Evolutionary conservation across 2,113 vertebrate species (phyloP).

Genomic region (Lichenostomus cassidix): DNA sequence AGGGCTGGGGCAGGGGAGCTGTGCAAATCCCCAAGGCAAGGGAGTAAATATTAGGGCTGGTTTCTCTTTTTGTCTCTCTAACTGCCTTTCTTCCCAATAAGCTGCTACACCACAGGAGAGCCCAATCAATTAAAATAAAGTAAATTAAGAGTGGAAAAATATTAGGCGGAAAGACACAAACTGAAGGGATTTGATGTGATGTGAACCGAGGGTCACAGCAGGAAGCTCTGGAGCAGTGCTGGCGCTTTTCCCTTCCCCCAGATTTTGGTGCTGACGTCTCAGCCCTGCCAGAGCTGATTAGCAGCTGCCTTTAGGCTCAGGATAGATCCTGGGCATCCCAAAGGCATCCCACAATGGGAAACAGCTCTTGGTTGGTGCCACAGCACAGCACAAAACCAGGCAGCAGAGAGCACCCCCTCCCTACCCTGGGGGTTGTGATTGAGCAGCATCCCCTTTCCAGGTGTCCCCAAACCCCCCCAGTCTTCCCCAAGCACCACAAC

Average conservation of each 20-base stretch:
- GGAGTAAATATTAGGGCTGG: neutral
- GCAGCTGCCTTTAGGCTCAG: neutral
- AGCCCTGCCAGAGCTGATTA: neutral
- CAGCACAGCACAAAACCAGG: neutral
- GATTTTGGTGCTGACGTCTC: neutral
- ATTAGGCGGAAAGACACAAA: neutral
- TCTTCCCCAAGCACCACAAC: fast-evolving
- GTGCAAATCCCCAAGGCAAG: neutral
- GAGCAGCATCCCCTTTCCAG: neutral
- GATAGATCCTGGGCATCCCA: neutral
- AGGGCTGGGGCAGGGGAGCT: constrained; percentile 45
- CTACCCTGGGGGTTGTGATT: fast-evolving
- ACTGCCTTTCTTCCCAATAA: neutral
- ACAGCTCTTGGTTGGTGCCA: neutral
- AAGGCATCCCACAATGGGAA: neutral
- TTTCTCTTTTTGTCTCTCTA: neutral
- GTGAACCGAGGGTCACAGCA: fast-evolving
- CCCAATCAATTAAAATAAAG: neutral
- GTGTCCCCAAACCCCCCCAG: fast-evolving
- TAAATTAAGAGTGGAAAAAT: neutral
- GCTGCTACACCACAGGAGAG: neutral
- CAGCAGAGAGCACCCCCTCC: neutral
- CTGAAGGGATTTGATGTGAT: neutral
- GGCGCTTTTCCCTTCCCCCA: no score
- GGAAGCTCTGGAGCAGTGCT: neutral